Evolutionary conservation across 2,888 invertebrate genomes (phyloP).

Genomic region (Cheilosia pagana): DNA sequence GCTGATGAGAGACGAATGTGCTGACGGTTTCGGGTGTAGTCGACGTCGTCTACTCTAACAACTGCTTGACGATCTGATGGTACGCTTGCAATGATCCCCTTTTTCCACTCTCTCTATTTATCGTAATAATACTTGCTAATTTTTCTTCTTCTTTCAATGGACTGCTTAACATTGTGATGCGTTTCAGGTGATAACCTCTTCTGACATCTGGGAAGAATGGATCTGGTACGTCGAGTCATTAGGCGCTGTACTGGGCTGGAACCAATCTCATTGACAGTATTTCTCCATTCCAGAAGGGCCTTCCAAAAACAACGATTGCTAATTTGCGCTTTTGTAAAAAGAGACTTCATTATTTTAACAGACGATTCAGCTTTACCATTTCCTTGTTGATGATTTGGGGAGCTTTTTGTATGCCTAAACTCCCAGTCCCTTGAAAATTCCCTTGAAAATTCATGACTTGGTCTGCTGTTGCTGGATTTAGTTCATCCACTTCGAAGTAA

Average conservation of each 20-base stretch:
- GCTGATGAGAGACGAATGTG: slow-evolving; percentile 4
- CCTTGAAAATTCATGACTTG: slow-evolving; percentile 29
- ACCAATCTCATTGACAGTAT: slow-evolving; percentile 13
- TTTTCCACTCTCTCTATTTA: slow-evolving; percentile 11
- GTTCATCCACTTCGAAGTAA: slow-evolving; percentile 54
- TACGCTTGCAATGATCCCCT: neutral
- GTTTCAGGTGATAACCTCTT: slow-evolving; percentile 5
- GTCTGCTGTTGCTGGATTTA: slow-evolving; percentile 20
- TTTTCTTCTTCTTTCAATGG: slow-evolving; percentile 14
- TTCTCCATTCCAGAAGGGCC: slow-evolving; percentile 16
- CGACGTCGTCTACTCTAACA: slow-evolving; percentile 7
- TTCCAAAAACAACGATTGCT: slow-evolving; percentile 29
- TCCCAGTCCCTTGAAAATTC: slow-evolving; percentile 12
- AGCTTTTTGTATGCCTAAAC: neutral
- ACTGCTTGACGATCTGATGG: slow-evolving; percentile 35
- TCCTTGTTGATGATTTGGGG: slow-evolving; percentile 11
- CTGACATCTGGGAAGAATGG: too few relatives aligned
- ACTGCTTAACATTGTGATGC: neutral
- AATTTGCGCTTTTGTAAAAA: slow-evolving; percentile 22
- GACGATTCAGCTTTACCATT: slow-evolving; percentile 20
- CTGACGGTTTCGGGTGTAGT: slow-evolving; percentile 20
- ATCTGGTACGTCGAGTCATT: slow-evolving; percentile 22
- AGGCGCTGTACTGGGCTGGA: slow-evolving; percentile 18
- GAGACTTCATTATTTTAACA: slow-evolving; percentile 32
- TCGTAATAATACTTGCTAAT: slow-evolving; percentile 11